Base-by-base conservation (phyloP, 2,888 invertebrate genomes). In the Laspeyria flexula region DNA sequence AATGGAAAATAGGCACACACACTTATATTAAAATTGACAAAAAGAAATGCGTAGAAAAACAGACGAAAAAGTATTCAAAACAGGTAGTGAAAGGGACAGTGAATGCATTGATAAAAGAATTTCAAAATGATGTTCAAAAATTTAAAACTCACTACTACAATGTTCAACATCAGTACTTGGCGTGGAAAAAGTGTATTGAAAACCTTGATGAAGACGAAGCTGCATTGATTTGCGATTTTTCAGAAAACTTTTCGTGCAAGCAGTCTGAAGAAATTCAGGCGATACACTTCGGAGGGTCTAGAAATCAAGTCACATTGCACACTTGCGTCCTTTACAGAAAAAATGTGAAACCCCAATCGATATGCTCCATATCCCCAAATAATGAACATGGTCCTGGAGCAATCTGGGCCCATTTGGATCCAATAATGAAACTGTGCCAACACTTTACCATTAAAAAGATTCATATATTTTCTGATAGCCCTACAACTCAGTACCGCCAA, bases 231-330 rank as follows among this genome's bases (percentile, higher is more conserved):
- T 43, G 42, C 16, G 57, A 53, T 45, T 57, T 57, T 39, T 46
- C 47, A 21, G 49, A 57, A 53, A 57, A 57, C 37, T 53, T 44
- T 45, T 34, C 42, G 7, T 48, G 52, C 43, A 57, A 49, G 45
- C 48, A 42, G 37, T 47, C 27, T 18, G 38, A 44, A 44, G 51
- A 55, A 47, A 44, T 47, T 35, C 51, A 55, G 40, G 43, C 63
- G 0, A 43, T 60, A 40, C 65, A 65, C 42, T 68, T 63, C 34
- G 63, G 56, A 13, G 60, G 44, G 34, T 57, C 59, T 6, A 57
- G 53, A 39, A 34, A 35, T 18, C 65, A 65, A 52, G 53, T 65
- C 12, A 67, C 65, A 16, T 18, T 67, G 12, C 62, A 63, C 37
- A 65, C 63, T 31, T 37, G 46, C 12, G 42, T 52, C 4, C 25